Evolutionary conservation across 2,797 vertebrate species (phyloP).

Genomic region (Girardinus metallicus): DNA sequence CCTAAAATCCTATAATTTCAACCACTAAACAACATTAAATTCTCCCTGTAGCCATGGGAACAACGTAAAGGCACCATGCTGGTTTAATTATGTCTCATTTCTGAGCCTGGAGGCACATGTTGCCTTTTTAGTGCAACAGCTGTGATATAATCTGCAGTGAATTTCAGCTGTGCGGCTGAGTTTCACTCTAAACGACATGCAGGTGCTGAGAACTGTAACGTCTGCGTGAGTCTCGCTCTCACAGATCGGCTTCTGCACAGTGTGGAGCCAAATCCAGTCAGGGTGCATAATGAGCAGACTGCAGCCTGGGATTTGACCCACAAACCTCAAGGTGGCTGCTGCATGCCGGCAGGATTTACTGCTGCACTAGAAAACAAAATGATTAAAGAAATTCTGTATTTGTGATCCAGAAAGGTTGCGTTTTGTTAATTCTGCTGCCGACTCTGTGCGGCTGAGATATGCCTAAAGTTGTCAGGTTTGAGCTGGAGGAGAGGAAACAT

Average conservation of each 20-base stretch:
- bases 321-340: conserved; percentile 33
- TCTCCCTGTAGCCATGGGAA: not conserved
- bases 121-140: not conserved
- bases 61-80: not conserved
- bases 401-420: not conserved
- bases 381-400: not conserved
- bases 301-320: conserved; percentile 31
- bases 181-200: not conserved
- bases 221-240: not conserved
- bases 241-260: not conserved
- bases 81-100: not conserved
- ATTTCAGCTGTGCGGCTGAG: not conserved
- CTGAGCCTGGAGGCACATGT: not conserved
- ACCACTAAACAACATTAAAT: not conserved
- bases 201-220: not conserved
- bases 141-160: not conserved
- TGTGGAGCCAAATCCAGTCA: not conserved
- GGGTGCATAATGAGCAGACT: conserved; percentile 14
- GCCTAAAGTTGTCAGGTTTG: not conserved
- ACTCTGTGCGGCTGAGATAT: not conserved
- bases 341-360: conserved; percentile 15
- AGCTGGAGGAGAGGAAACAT: not conserved
- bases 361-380: not conserved
- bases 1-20: not conserved
- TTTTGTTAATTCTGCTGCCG: not conserved